A percentile compares a stretch with the other conserved stretches of the same genome.
Conservation (phyloP, 2,113 vertebrate species). For the Microtus richardsoni region DNA sequence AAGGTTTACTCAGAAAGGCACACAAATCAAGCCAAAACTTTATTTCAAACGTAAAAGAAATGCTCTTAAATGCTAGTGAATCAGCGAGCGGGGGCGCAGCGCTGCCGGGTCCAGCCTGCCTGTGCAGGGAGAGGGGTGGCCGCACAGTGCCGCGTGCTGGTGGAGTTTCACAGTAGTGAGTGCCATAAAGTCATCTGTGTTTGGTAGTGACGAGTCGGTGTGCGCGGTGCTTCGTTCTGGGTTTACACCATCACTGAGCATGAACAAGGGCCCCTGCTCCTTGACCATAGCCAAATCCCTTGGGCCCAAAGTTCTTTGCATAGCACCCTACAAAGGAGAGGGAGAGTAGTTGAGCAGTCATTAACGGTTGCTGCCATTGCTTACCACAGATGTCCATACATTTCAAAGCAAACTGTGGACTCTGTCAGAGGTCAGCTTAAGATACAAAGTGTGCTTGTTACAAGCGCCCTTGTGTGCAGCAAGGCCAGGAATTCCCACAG, state of each 20-base stretch:
- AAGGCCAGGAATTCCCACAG: neutral
- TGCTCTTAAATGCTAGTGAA: constrained; percentile 55
- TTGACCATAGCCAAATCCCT: constrained; percentile 91
- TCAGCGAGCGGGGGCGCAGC: constrained; percentile 5
- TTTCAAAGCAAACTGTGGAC: neutral
- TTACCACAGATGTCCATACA: neutral
- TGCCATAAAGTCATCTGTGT: constrained; percentile 61
- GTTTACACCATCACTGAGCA: constrained; percentile 83
- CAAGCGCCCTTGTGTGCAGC: neutral
- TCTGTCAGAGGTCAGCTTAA: neutral
- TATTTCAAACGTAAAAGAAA: constrained; percentile 76
- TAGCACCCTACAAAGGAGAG: constrained; percentile 88
- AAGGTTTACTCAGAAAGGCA: constrained; percentile 32
- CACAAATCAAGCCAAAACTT: constrained; percentile 56
- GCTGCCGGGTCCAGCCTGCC: constrained; percentile 23
- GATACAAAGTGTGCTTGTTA: neutral
- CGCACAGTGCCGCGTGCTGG: constrained; percentile 46
- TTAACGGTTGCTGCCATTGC: neutral
- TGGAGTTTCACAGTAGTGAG: constrained; percentile 85
- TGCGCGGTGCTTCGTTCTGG: neutral
- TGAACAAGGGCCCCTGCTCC: constrained; percentile 92
- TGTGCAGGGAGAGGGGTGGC: neutral
- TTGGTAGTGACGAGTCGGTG: constrained; percentile 64
- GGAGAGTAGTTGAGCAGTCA: neutral
- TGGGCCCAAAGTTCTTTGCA: constrained; percentile 92